Base-by-base conservation (phyloP, 2,113 vertebrate species). In the Engraulis encrasicolus region DNA sequence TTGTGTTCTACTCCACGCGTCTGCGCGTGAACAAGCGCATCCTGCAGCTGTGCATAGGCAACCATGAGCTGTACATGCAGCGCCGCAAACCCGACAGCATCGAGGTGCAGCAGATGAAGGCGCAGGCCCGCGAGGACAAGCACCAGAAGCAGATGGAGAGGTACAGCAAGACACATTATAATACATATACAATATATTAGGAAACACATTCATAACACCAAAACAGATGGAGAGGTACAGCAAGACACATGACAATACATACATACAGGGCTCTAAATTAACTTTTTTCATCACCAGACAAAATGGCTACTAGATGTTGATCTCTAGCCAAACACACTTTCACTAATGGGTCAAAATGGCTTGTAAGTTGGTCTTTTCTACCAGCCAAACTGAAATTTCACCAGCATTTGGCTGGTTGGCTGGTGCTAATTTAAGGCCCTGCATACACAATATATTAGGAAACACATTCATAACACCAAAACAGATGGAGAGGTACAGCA, bases 51-150 rank as follows among this genome's bases (percentile, higher is more conserved):
- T 99, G 97, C 91, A 99, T 98, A 96, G 97, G 97, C 6, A 99
- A 99, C 93, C 98, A 99, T 0, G 97, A 99, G 6, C 93, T 98
- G 87, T 99, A 98, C 87, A 97, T 97, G 96, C 95, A 96, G 54
- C 97, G 98, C 85, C 93, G 98, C 87, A 98, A 98, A 90, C 90
- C 97, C 0, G 98, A 99, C 92, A 97, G 94, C 91, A 99, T 99
- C 27, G 98, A 99, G 93, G 97, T 99, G 6, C 98, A 99, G 89
- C 98, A 99, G 95, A 99, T 99, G 98, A 99, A 97, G 93, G 96
- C 98, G 2, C 98, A 99, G 93, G 97, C 98, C 80, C 93, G 94
- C 11, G 97, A 99, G 86, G 98, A 99, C 91, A 96, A 98, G 91
- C 95, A 96, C 83, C 97, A 98, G 92, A 99, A 95, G 80, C 95